Base-by-base conservation (phyloP, 2,113 vertebrate species). In the Chauna torquata region DNA sequence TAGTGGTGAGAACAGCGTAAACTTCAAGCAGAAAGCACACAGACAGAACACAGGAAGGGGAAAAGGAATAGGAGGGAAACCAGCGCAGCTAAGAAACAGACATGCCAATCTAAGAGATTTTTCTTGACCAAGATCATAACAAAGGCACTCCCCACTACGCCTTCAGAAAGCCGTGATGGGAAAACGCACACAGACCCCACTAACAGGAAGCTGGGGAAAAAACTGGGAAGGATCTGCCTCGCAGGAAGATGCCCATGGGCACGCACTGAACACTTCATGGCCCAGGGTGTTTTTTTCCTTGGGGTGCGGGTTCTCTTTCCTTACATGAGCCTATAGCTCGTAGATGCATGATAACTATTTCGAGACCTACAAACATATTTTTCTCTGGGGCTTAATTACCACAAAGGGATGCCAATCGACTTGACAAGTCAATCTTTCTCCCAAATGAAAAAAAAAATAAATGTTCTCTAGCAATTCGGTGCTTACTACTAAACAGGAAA, bases 371-470 rank as follows among this genome's bases (percentile, higher is more conserved):
- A 94, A 87, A 91, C 42, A n/a, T 55, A 44, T 92, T 94, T 95
- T 95, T 92, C 90, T 94, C 95, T 93, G 86, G 76, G 85, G 91
- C 11, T 95, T 92, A 89, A 94, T 95, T 94, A 94, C 62, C 57
- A 86, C 72, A 64, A 80, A 94, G 70, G 70, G 44, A 92, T 80
- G 88, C 54, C 91, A 91, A 79, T n/a, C 0, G 3, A 83, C 65
- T 62, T 88, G 93, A 95, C 71, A 71, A 93, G 88, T 92, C 88
- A 80, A 62, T 93, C 90, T 95, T 86, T 77, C 62, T 72, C 49
- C 42, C 64, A 72, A 85, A 85, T 20, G 0, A 38, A 82, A 49
- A 18, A 58, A 74, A 64, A 75, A 54, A n/a, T n/a, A 16, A 50
- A 19, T 13, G 50, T 50, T 65, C 40, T 30, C 38, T 19, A 42